These are phyloP conservation scores for Aethes cnicana DNA, from an alignment of 2,888 invertebrate genomes.

Conservation along the genomic window DNA sequence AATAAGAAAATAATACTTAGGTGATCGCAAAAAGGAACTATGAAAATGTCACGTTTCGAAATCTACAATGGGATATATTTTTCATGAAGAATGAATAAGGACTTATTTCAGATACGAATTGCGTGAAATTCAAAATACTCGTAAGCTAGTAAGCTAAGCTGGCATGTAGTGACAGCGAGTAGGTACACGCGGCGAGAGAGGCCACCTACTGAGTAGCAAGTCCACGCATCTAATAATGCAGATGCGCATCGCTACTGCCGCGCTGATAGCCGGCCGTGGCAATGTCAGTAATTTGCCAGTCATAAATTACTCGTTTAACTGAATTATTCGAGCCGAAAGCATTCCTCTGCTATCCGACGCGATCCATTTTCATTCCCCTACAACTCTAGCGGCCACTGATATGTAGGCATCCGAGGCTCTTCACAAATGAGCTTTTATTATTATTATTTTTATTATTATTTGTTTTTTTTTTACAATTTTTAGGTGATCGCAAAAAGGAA, in stretches of 20 bases:
- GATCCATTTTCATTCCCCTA: constrained; percentile 59
- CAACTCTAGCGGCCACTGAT: constrained; percentile 57
- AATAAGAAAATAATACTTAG: too few relatives aligned
- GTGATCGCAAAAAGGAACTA: too few relatives aligned
- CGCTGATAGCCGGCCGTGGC: constrained; percentile 57
- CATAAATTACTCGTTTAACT: constrained; percentile 82
- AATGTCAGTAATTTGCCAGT: constrained; percentile 76
- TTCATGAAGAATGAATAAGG: too few relatives aligned
- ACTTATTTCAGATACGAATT: too few relatives aligned
- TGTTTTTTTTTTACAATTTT: too few relatives aligned
- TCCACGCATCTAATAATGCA: constrained; percentile 29
- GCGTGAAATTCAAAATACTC: too few relatives aligned
- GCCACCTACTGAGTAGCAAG: constrained; percentile 30
- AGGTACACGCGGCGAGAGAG: too few relatives aligned
- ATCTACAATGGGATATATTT: too few relatives aligned
- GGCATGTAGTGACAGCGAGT: background rate
- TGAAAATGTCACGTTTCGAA: too few relatives aligned
- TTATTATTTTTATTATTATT: too few relatives aligned
- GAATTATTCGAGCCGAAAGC: constrained; percentile 79
- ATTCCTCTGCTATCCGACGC: constrained; percentile 67
- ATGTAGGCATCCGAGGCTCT: constrained; percentile 61
- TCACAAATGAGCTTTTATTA: constrained; percentile 67
- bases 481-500: too few relatives aligned
- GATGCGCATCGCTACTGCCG: constrained; percentile 42
- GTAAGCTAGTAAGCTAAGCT: too few relatives aligned